phyloP scores from a whole-genome alignment of 2,888 invertebrate genomes.

The Agrotis clavis region DNA sequence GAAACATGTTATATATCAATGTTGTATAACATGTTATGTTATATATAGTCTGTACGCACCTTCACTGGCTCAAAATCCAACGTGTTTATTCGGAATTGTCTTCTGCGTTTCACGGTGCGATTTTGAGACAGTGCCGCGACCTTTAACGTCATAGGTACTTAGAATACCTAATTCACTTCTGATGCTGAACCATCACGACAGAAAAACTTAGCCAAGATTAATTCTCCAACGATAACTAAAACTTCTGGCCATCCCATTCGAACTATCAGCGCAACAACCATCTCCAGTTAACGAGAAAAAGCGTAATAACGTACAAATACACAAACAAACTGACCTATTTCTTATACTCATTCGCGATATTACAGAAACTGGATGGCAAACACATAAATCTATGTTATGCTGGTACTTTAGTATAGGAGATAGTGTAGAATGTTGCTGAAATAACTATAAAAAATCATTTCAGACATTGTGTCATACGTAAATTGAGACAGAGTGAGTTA shows the following conservation, averaged over 20 bases:
- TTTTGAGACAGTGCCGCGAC: no score
- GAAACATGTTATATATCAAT: no score
- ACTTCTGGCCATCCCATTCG: conserved; percentile 11
- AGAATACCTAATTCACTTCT: background rate
- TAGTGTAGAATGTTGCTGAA: conserved; percentile 4
- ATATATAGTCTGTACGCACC: no score
- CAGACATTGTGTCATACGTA: no score
- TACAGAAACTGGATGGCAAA: conserved; percentile 69
- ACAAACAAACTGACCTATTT: conserved; percentile 68
- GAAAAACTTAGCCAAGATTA: conserved; percentile 19
- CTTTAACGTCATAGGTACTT: no score
- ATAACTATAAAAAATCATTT: background rate
- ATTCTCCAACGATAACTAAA: conserved; percentile 8
- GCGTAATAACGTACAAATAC: conserved; percentile 56
- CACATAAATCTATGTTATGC: conserved; percentile 72
- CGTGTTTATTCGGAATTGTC: no score
- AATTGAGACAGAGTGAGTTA: no score
- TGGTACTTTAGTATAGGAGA: conserved; percentile 57
- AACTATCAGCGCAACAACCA: conserved; percentile 26
- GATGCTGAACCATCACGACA: background rate
- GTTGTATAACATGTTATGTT: no score
- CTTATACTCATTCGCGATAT: conserved; percentile 66
- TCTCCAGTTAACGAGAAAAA: conserved; percentile 53
- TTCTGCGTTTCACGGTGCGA: no score
- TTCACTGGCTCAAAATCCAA: no score